Conservation (phyloP, 2,888 invertebrate species). For the Apeira syringaria region DNA sequence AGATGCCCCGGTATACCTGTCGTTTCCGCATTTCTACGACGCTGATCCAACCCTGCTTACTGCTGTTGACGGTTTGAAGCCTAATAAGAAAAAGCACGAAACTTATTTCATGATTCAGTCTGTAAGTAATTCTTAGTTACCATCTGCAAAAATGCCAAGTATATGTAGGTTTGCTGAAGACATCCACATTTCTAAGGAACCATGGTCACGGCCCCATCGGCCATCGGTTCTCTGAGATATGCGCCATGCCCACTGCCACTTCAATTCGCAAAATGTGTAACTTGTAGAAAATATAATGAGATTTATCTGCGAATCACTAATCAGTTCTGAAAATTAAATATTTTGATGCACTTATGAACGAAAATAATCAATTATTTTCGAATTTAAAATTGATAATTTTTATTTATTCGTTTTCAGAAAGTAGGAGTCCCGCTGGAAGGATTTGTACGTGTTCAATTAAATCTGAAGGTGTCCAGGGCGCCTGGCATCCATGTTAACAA, state of each 20-base stretch:
- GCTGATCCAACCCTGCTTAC: constrained; percentile 87
- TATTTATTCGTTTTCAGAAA: constrained; percentile 83
- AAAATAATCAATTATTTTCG: not conserved
- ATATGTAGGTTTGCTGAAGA: too few relatives aligned
- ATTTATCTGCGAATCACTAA: too few relatives aligned
- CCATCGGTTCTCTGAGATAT: too few relatives aligned
- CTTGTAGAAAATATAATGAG: too few relatives aligned
- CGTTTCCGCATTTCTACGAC: constrained; percentile 95
- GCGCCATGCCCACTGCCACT: too few relatives aligned
- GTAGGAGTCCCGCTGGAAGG: constrained; percentile 93
- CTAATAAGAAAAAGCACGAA: constrained; percentile 87
- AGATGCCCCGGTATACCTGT: constrained; percentile 95
- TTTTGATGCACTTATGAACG: too few relatives aligned
- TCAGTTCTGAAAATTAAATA: too few relatives aligned
- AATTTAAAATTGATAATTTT: not conserved
- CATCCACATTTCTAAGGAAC: too few relatives aligned
- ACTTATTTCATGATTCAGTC: constrained; percentile 94
- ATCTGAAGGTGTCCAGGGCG: constrained; percentile 90
- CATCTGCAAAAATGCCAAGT: too few relatives aligned
- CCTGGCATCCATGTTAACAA: constrained; percentile 85
- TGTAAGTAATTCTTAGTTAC: too few relatives aligned
- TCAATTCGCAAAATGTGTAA: too few relatives aligned
- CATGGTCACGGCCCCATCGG: too few relatives aligned
- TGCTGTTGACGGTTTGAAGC: constrained; percentile 88
- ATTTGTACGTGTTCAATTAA: constrained; percentile 91